Evolutionary conservation across 2,797 vertebrate genomes (phyloP).

Genomic region (Huso huso): DNA sequence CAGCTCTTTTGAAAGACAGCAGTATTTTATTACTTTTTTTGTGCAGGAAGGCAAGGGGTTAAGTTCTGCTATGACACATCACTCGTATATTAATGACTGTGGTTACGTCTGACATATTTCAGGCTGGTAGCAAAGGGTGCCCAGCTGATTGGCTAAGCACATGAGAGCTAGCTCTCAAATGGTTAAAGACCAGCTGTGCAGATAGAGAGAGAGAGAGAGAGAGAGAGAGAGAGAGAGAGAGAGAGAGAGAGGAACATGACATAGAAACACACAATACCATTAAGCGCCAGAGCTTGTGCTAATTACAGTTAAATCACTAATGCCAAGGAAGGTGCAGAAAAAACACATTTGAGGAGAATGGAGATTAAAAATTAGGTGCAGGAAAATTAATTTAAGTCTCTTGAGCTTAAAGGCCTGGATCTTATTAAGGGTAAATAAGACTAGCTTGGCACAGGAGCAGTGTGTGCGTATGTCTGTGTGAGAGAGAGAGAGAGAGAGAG

Average conservation of each 20-base stretch:
- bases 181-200: constrained; percentile 1
- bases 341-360: constrained; percentile 23
- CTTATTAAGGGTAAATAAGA: constrained; percentile 46
- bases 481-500: not conserved
- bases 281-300: no score
- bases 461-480: constrained; percentile 19
- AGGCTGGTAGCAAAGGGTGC: not conserved
- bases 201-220: not conserved
- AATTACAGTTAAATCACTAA: not conserved
- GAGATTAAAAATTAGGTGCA: constrained; percentile 34
- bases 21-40: not conserved
- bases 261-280: not conserved
- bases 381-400: constrained; percentile 31
- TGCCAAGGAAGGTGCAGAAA: not conserved
- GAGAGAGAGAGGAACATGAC: constrained; percentile 27
- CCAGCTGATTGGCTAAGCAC: not conserved
- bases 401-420: constrained; percentile 29
- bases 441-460: constrained; percentile 7
- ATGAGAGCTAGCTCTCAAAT: not conserved
- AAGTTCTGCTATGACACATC: not conserved
- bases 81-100: not conserved
- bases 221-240: not conserved
- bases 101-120: not conserved
- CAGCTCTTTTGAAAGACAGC: no score
- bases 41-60: not conserved